phyloP scores from a whole-genome alignment of 2,888 invertebrate species.

The Ectropis crepuscularia region DNA sequence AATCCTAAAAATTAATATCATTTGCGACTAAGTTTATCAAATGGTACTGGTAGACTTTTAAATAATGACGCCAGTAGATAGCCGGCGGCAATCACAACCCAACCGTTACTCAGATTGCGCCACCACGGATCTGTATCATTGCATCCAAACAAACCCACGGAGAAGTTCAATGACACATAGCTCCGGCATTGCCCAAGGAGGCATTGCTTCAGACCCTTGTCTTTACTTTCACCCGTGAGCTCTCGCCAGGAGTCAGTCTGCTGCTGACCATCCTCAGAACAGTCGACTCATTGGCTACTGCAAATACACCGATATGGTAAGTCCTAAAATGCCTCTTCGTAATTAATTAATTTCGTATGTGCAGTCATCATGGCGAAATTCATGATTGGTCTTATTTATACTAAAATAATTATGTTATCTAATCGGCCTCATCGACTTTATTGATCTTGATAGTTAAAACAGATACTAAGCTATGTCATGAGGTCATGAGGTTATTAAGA shows the following conservation, averaged over 20 bases:
- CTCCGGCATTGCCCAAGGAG: constrained; percentile 30
- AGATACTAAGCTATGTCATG: too few relatives aligned
- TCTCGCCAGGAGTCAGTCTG: constrained; percentile 43
- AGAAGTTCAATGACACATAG: constrained; percentile 27
- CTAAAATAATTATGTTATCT: too few relatives aligned
- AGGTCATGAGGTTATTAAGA: too few relatives aligned
- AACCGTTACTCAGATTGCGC: constrained; percentile 13
- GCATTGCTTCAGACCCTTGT: constrained; percentile 36
- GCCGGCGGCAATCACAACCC: constrained; percentile 1
- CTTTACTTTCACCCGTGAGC: constrained; percentile 40
- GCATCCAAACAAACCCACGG: constrained; percentile 23
- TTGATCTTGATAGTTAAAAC: too few relatives aligned
- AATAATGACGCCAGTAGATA: constrained; percentile 1
- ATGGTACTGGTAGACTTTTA: too few relatives aligned
- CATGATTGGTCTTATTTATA: too few relatives aligned
- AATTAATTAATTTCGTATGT: background rate
- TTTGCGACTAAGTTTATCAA: too few relatives aligned
- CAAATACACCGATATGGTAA: constrained; percentile 50
- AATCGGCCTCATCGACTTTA: too few relatives aligned
- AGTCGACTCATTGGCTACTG: constrained; percentile 27
- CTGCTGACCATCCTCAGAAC: constrained; percentile 36
- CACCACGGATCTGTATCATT: constrained; percentile 23
- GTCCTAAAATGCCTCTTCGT: constrained; percentile 20
- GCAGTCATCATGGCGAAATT: too few relatives aligned
- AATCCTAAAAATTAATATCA: too few relatives aligned